These are phyloP conservation scores for Pogonophryne albipinna DNA, from an alignment of 2,797 vertebrate species.

Conservation along the genomic window DNA sequence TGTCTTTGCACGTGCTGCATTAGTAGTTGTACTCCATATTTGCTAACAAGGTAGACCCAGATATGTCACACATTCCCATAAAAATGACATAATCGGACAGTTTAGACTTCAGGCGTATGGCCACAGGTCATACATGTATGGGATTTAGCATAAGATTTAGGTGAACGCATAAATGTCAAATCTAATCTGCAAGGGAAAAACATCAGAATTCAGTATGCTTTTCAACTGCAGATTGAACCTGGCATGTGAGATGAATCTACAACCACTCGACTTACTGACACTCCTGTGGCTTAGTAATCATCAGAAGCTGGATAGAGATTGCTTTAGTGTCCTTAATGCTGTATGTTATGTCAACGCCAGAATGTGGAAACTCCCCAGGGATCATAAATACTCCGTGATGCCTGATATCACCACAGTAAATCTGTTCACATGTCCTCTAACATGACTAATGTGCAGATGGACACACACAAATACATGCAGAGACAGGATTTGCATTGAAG, in stretches of 20 bases:
- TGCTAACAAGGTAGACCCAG: not conserved
- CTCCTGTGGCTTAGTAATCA: constrained; percentile 15
- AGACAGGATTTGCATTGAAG: constrained; percentile 9
- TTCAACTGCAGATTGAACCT: constrained; percentile 21
- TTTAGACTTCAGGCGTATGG: not conserved
- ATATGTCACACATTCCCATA: constrained; percentile 6
- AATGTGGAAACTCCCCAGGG: constrained; percentile 31
- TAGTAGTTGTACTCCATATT: not conserved
- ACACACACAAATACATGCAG: not conserved
- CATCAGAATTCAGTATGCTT: constrained; percentile 3
- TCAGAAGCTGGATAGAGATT: constrained; percentile 10
- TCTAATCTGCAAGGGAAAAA: not conserved
- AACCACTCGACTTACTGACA: not conserved
- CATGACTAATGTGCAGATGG: constrained; percentile 1
- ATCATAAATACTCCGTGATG: constrained; percentile 34
- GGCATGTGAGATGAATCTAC: constrained; percentile 5
- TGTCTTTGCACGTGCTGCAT: not conserved
- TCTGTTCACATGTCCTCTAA: constrained; percentile 18
- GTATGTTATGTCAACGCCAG: not conserved
- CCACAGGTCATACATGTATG: constrained; percentile 8
- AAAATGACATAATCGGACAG: constrained; percentile 22
- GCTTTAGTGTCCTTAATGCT: constrained; percentile 16
- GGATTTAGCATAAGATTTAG: constrained; percentile 14
- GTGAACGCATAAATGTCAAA: constrained; percentile 24
- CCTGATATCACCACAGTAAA: constrained; percentile 27